Conservation (phyloP, 2,888 invertebrate species). For the Tortricodes alternella region DNA sequence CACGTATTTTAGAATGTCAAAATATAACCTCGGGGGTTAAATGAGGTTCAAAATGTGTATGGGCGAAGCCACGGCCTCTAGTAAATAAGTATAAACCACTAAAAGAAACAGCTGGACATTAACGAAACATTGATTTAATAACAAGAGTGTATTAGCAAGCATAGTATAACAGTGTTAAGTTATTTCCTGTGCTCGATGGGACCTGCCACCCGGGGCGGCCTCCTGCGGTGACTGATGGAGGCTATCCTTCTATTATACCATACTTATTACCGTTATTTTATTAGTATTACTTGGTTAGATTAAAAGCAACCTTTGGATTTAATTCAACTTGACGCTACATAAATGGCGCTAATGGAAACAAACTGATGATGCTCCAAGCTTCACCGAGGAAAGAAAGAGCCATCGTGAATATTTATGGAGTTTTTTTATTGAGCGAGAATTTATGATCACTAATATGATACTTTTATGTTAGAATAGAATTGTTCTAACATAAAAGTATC, state of each 20-base stretch:
- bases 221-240: slow-evolving; percentile 55
- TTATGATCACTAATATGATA: no score
- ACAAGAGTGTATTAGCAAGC: slow-evolving; percentile 40
- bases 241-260: slow-evolving; percentile 63
- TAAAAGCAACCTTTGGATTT: not conserved
- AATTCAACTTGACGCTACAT: slow-evolving; percentile 2
- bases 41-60: no score
- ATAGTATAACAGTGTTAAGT: slow-evolving; percentile 65
- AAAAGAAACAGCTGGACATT: slow-evolving; percentile 33
- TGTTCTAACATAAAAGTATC: no score
- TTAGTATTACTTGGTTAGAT: slow-evolving; percentile 1
- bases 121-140: slow-evolving; percentile 38
- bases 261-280: slow-evolving; percentile 39
- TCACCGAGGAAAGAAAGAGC: no score
- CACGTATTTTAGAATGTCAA: no score
- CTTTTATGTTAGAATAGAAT: no score
- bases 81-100: not conserved
- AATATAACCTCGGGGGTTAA: no score
- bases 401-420: no score
- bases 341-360: slow-evolving; percentile 42
- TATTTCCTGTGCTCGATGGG: slow-evolving; percentile 49
- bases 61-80: no score
- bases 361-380: no score
- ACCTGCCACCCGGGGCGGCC: slow-evolving; percentile 51
- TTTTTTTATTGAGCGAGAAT: no score